Evolutionary conservation across 1,140 invertebrate species (phyloP).

Genomic region (Hormaphis cornu): DNA sequence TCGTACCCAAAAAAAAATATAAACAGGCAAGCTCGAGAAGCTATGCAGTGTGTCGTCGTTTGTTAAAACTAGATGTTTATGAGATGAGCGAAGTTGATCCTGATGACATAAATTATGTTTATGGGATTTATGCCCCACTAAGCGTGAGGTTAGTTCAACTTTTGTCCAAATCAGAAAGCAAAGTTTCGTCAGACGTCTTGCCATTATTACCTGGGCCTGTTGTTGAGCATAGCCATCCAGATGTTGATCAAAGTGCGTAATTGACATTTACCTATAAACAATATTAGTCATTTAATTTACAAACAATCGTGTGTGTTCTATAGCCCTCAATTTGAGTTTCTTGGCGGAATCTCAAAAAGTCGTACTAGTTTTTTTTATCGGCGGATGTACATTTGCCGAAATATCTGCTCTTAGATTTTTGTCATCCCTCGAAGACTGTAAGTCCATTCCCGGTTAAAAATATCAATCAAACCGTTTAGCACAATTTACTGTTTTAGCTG

Average conservation of each 20-base stretch:
- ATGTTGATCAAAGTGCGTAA: constrained; percentile 22
- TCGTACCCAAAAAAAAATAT: too few species aligned
- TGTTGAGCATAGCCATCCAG: constrained; percentile 44
- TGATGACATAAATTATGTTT: constrained; percentile 86
- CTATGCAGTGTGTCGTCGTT: constrained; percentile 44
- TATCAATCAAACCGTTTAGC: too few species aligned
- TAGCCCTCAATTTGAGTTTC: constrained; percentile 50
- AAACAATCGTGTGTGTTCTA: constrained; percentile 35
- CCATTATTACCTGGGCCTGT: constrained; percentile 55
- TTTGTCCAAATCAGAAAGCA: constrained; percentile 57
- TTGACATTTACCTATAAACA: not conserved
- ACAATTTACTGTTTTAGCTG: constrained; percentile 47
- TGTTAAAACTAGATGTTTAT: constrained; percentile 72
- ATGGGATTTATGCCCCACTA: constrained; percentile 89
- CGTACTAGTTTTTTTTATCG: constrained; percentile 89
- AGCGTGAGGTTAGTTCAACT: constrained; percentile 79
- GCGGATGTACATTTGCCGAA: constrained; percentile 93
- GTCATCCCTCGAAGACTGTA: constrained; percentile 81
- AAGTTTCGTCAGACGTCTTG: constrained; percentile 57
- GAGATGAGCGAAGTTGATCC: constrained; percentile 71
- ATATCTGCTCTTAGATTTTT: constrained; percentile 85
- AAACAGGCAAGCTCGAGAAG: constrained; percentile 10
- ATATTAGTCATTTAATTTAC: not conserved
- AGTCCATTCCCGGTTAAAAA: constrained; percentile 37
- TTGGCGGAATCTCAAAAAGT: constrained; percentile 60